These are phyloP conservation scores for Myiotriccus ornatus DNA, from an alignment of 2,797 vertebrate species.

Conservation along the genomic window DNA sequence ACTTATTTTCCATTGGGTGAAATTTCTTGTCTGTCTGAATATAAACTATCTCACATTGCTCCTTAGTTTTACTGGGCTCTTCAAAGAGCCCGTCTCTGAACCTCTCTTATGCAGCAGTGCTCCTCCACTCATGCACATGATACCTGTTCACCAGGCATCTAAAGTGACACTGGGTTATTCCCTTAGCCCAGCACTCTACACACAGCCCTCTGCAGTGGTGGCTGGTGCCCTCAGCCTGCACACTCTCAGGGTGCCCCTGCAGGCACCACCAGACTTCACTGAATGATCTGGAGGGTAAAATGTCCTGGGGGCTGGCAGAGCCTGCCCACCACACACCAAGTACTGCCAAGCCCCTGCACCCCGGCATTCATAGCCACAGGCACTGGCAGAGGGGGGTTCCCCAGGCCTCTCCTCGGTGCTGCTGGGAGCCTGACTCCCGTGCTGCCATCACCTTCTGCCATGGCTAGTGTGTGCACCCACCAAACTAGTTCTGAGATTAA, in stretches of 20 bases:
- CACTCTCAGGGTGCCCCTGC: neutral
- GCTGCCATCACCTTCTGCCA: neutral
- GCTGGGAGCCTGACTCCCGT: neutral
- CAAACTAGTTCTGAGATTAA: neutral
- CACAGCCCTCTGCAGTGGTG: neutral
- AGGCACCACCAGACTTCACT: neutral
- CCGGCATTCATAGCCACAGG: too few relatives aligned
- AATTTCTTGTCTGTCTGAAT: neutral
- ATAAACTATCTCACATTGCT: neutral
- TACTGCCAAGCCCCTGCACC: neutral
- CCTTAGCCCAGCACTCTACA: neutral
- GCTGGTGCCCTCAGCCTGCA: neutral
- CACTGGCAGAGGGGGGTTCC: accelerated
- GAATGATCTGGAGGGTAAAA: neutral
- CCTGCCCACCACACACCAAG: neutral
- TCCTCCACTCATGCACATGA: accelerated
- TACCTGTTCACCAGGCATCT: neutral
- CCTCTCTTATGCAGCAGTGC: neutral
- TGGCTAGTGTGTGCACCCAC: neutral
- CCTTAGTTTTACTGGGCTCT: neutral
- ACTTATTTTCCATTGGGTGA: neutral
- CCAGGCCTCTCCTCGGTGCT: neutral
- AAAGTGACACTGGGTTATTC: too few relatives aligned
- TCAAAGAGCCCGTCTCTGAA: neutral
- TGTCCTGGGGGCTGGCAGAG: neutral